Percentiles rank a stretch among this genome's conserved stretches.
phyloP scores from a whole-genome alignment of 2,797 vertebrate genomes.

The Neostethus bicornis region DNA sequence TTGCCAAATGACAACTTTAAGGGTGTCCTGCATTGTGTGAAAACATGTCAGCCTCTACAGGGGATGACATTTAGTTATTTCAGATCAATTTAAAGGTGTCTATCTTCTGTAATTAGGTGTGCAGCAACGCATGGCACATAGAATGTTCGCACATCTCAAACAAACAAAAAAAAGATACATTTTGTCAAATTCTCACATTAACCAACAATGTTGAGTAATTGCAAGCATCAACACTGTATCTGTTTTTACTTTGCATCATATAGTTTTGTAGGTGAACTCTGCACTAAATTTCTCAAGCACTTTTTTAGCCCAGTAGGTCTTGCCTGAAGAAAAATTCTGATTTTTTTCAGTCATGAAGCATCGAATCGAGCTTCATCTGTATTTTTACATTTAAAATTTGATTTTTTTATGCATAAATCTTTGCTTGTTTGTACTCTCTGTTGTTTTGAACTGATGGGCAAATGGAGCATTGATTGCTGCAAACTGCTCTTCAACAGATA shows the following conservation, averaged over 20 bases:
- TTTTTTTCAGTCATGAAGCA: too few species aligned
- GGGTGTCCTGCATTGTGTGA: conserved; percentile 40
- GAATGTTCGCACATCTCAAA: conserved; percentile 16
- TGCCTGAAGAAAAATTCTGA: background rate
- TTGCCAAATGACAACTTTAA: conserved; percentile 51
- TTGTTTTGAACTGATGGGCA: background rate
- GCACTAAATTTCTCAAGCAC: background rate
- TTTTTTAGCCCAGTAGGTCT: too few species aligned
- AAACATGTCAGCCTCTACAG: conserved; percentile 51
- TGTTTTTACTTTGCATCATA: conserved; percentile 5
- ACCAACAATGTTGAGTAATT: conserved; percentile 28
- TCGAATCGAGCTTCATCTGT: background rate
- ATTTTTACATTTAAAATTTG: background rate
- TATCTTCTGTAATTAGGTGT: conserved; percentile 52
- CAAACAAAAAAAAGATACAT: conserved; percentile 17
- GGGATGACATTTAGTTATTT: conserved; percentile 58
- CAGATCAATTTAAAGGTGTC: conserved; percentile 31
- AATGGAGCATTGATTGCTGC: background rate
- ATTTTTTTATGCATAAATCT: background rate
- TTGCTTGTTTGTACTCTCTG: background rate
- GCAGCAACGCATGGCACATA: conserved; percentile 31
- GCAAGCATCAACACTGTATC: conserved; percentile 35
- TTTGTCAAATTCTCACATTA: conserved; percentile 19
- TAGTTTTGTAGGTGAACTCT: conserved; percentile 9
- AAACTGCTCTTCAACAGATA: background rate